These are phyloP conservation scores for Muricea muricata DNA, from an alignment of 92 coral and sea anemone species.

Conservation along the genomic window DNA sequence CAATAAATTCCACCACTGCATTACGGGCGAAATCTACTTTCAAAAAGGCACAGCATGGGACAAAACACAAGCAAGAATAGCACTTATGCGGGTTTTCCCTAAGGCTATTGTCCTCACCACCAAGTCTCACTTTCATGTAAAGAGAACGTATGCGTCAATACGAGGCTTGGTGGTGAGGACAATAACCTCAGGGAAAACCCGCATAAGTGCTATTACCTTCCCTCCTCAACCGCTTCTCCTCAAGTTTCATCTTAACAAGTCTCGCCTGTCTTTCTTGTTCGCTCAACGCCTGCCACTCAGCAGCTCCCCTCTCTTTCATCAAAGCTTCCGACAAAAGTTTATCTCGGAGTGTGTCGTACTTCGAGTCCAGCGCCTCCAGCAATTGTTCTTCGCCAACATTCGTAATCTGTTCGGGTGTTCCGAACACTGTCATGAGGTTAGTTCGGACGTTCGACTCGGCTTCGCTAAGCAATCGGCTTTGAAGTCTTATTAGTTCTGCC, in stretches of 20 bases:
- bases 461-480: constrained; percentile 74
- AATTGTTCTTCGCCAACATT: constrained; percentile 86
- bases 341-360: constrained; percentile 93
- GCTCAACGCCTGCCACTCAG: constrained; percentile 88
- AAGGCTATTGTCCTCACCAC: no score
- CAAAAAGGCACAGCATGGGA: no score
- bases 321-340: constrained; percentile 87
- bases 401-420: constrained; percentile 77
- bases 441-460: constrained; percentile 62
- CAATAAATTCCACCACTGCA: no score
- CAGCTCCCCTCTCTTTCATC: constrained; percentile 83
- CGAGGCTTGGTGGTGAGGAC: no score
- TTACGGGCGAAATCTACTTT: no score
- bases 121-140: no score
- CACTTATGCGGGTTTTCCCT: no score
- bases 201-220: no score
- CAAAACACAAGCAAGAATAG: no score
- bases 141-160: no score
- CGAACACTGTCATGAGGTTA: constrained; percentile 77
- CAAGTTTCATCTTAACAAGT: constrained; percentile 84
- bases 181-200: no score
- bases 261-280: constrained; percentile 85
- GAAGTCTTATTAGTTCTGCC: constrained; percentile 78
- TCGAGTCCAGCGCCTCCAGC: constrained; percentile 88
- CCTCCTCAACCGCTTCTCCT: constrained; percentile 75